Evolutionary conservation across 1,140 invertebrate genomes (phyloP), one percentile per base, ranked within the genome.

Genomic region (Drosophila ambigua): DNA sequence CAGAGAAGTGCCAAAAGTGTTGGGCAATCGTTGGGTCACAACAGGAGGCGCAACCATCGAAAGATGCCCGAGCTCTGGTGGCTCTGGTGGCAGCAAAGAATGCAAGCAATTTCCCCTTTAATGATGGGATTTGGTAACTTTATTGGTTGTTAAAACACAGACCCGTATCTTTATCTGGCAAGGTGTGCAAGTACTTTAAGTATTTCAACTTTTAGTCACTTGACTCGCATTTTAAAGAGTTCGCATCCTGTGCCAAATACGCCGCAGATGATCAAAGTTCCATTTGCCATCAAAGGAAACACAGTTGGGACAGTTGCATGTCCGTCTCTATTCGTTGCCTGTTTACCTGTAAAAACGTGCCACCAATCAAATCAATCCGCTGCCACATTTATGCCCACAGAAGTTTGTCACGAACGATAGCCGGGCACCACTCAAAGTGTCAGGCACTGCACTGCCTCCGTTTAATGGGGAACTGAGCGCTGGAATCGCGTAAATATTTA

Each of bases 401-500:
- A 55, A 43, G 53, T 61, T 61, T 60, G 69, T 82, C 79, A 58
- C 46, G 58, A 79, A 79, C 67, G 72, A 48, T 20, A 72, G 62
- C 65, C 35, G 35, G 28, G 49, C 60, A 63, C 72, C 72, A 75
- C 72, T 68, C 76, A 76, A 26, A 13, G 4, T 11, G 26, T 5
- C 11, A 39, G 11, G 11, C 13, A 16, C 51, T 31, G 72, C 57
- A 76, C 45, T 54, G 45, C 43, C 39, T 8, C 52, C 46, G 61
- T 76, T 76, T 76, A 68, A 76, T 76, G 72, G 72, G 63, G 76
- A 68, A 76, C 68, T 45, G 76, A 76, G 51, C 55, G 41, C 39
- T 35, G 26, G 78, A 41, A 64, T 65, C 64, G 35, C 16, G 72
- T 72, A 81, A 85, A 85, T 87, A 87, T 87, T 85, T 87, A 87